phyloP scores from a whole-genome alignment of 2,113 vertebrate species.

The Pholis gunnellus region DNA sequence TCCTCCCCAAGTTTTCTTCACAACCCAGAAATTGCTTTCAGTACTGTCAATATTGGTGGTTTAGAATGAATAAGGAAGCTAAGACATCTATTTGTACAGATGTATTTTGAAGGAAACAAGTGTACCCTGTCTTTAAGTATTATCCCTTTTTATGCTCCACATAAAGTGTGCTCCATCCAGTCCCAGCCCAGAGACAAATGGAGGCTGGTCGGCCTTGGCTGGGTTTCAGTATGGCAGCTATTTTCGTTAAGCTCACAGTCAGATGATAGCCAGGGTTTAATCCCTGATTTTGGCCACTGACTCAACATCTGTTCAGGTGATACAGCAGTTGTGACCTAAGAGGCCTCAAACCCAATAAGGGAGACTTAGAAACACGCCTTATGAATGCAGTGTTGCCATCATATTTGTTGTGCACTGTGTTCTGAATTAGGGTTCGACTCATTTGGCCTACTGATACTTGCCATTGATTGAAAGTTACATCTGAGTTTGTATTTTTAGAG shows the following conservation, averaged over 20 bases:
- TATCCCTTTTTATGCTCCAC: background rate
- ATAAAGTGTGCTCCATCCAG: background rate
- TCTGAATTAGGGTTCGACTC: background rate
- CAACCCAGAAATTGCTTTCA: no score
- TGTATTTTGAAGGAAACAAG: no score
- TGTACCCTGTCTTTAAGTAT: no score
- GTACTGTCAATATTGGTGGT: no score
- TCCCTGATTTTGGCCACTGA: background rate
- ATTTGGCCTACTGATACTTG: background rate
- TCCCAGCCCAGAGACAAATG: background rate
- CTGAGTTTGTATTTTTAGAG: background rate
- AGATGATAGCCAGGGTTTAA: background rate
- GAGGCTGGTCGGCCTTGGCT: background rate
- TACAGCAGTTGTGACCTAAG: background rate
- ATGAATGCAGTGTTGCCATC: background rate
- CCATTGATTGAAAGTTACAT: background rate
- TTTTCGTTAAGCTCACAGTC: background rate
- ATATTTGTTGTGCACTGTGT: background rate
- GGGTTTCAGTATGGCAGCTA: background rate
- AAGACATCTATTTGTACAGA: no score
- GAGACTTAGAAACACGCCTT: background rate
- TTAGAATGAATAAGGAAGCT: no score
- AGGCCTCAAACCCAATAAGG: background rate
- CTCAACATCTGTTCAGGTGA: background rate
- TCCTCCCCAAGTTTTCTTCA: no score